Evolutionary conservation across 2,113 vertebrate species (phyloP), one percentile per base, ranked within the genome.

Genomic region (Stictonetta naevosa): DNA sequence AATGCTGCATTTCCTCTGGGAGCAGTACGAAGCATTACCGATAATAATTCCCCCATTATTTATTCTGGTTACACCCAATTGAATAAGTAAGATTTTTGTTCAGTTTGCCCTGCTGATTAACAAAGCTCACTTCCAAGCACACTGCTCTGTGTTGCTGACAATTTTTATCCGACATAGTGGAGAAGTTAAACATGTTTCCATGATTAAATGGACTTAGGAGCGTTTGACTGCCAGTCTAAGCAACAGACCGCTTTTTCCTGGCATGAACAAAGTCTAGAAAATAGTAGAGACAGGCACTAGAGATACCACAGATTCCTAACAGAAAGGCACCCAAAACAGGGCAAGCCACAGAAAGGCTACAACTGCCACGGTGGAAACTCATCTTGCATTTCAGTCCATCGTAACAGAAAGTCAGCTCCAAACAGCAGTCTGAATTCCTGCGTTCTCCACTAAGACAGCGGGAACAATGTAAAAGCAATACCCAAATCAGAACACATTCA

Each of bases 21-120:
- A 84, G 67, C 22, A 73, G 75, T 44, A 88, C 11, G 46, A 38
- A 76, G 88, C 75, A 76, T 29, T 62, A 33, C 62, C 71, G 88
- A 59, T 9, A 56, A 38, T 53, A 69, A 85, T 71, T 71, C 73
- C 58, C 55, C 46, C 33, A 33, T 83, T 94, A 94, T 58, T 94
- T 83, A 46, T 78, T 76, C 67, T 79, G 62, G 83, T 83, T 83
- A 74, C 50, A 89, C 26, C 44, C 81, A 85, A 22, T 0, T 13
- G 74, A 92, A 19, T 34, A 71, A 67, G 72, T 3, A 58, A 36
- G 16, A 85, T 28, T 92, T 84, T 46, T 76, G 66, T 64, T 67
- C 83, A 17, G 29, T 72, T 67, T 64, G 60, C 42, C 62, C 42
- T 79, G 66, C 34, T 79, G 76, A 72, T 59, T 71, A 74, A 58